Evolutionary conservation across 2,888 invertebrate genomes (phyloP), one percentile per base, ranked within the genome.

Genomic region (Cheilosia grossa): DNA sequence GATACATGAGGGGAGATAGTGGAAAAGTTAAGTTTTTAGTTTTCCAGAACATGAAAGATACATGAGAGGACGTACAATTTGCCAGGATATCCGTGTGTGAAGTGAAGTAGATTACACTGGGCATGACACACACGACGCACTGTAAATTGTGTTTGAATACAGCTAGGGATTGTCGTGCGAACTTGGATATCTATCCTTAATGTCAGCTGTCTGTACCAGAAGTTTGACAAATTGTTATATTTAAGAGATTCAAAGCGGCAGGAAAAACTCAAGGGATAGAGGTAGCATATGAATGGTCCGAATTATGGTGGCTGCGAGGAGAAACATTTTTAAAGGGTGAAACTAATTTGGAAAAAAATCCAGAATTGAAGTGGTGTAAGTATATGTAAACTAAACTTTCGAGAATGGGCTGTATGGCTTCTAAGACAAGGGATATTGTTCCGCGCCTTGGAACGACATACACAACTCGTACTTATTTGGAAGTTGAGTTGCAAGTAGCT

Each of bases 71-170:
- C n/a, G 37, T 37, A 82, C 77, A 82, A 67, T 77, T 72, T 56
- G 53, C 59, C 77, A 82, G 82, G 82, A 82, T 72, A 63, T 73
- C 72, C 77, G 72, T 37, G 64, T 72, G 72, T 49, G 77, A 77
- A 67, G 72, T 78, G 66, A 67, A 73, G 53, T 37, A 67, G 66
- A 78, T 66, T 56, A 63, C 37, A 73, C 67, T 79, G 82, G 73
- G 79, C 72, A 82, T 79, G 79, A 69, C 79, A 73, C 27, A 69
- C 54, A 69, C 63, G 10, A 47, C 30, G 17, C 21, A 64, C 17
- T 37, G 13, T 5, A 10, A 6, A 6, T 44, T 2, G 44, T 2
- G 37, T 40, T 17, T 56, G 63, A 63, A 61, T 33, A 67, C 21
- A 59, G 33, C 66, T 59, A 53, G 27, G 19, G 4, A 30, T 33